These are phyloP conservation scores for Erannis defoliaria DNA, from an alignment of 2,888 invertebrate genomes.

Conservation along the genomic window DNA sequence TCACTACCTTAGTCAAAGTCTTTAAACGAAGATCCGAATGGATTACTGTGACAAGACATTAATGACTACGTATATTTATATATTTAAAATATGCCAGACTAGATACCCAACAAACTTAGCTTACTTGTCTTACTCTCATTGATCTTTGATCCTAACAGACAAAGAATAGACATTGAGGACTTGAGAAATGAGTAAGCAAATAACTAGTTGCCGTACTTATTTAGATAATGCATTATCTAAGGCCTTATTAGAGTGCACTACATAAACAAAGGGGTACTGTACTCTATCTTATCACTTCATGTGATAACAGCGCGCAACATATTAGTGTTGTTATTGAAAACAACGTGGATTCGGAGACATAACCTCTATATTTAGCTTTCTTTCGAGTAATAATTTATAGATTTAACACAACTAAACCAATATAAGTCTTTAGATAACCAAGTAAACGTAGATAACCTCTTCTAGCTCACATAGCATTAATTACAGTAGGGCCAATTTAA, in stretches of 20 bases:
- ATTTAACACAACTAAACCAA: conserved; percentile 40
- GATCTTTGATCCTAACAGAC: conserved; percentile 49
- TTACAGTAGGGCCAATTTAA: too few species aligned
- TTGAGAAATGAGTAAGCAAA: conserved; percentile 65
- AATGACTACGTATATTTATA: background rate
- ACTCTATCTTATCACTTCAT: conserved; percentile 76
- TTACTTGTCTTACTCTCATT: conserved; percentile 20
- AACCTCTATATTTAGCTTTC: conserved; percentile 49
- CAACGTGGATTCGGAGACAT: conserved; percentile 53
- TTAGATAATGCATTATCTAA: conserved; percentile 76
- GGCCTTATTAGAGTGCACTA: conserved; percentile 73
- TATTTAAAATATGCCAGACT: background rate
- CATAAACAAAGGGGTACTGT: conserved; percentile 79
- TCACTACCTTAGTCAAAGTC: too few species aligned
- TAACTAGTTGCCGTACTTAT: conserved; percentile 63
- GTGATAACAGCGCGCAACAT: conserved; percentile 73
- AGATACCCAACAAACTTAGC: conserved; percentile 10
- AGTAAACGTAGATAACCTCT: conserved; percentile 14
- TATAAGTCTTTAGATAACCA: conserved; percentile 10
- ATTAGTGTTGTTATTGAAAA: conserved; percentile 68
- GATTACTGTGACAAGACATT: too few species aligned
- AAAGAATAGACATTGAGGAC: conserved; percentile 63
- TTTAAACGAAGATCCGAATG: too few species aligned
- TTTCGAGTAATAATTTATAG: conserved; percentile 42
- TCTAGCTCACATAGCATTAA: conserved; percentile 8